Evolutionary conservation across 2,888 invertebrate species (phyloP), one percentile per base, ranked within the genome.

Genomic region (Minunthozetes semirufus): DNA sequence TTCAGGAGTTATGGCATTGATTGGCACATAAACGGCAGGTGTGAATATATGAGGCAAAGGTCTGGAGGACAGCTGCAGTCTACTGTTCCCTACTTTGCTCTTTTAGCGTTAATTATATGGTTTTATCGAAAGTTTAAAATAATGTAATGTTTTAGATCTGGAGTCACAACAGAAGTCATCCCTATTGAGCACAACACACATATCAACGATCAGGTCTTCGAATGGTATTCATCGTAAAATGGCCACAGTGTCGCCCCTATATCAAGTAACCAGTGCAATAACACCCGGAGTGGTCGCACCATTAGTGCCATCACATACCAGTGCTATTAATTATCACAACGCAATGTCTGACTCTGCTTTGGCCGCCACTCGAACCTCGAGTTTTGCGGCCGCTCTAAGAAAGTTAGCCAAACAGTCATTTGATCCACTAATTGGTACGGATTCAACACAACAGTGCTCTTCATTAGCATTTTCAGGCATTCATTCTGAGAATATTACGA

Each of bases 371-470:
- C 80, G 82, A 63, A 81, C 82, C 0, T 93, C 93, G 48, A 83
- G 83, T 76, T 94, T 94, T 86, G 94, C 94, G 73, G 93, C 94
- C 68, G 94, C 94, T 29, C 86, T 95, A 73, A 88, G 94, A 76
- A 92, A 91, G 82, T 87, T 94, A 79, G 94, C 94, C 78, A 93
- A 94, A 84, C 94, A 94, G 84, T 93, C 61, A 63, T 33, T 33
- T 22, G 68, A 68, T 22, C 46, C 68, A 9, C 22, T 68, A 15
- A 46, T 42, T 5, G 13, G 11, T 68, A 1, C 11, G 22, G 68
- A 68, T n/a, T 42, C 22, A 4, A 19, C 19, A 42, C 68, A 46
- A 68, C 42, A 42, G n/a, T 63, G 33, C 33, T 63, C 61, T 33
- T 4, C 29, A 68, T 68, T 68, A 46, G 15, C n/a, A 13, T 15